These are phyloP conservation scores for Alethe castanea DNA, from an alignment of 2,113 vertebrate genomes.

Conservation along the genomic window DNA sequence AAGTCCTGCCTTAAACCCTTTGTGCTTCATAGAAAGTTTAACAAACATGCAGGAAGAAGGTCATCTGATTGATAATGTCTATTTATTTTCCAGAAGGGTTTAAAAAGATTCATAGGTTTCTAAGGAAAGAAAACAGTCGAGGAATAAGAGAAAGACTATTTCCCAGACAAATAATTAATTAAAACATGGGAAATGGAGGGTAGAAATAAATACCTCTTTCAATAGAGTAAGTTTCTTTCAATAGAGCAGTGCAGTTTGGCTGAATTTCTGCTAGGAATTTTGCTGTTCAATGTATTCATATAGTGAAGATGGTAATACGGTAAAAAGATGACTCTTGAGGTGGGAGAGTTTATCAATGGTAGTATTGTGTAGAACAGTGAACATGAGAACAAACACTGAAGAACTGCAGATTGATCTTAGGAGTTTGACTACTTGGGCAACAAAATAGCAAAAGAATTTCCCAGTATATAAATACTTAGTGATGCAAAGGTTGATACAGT, in stretches of 20 bases:
- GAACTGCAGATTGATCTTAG: background rate
- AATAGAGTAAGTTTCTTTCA: background rate
- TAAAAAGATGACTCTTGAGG: background rate
- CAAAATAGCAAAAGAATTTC: background rate
- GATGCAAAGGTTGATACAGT: background rate
- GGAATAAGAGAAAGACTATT: background rate
- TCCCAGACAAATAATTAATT: background rate
- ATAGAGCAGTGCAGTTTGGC: background rate
- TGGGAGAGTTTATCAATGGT: background rate
- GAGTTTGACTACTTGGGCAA: background rate
- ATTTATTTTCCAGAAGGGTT: background rate
- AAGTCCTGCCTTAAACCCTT: background rate
- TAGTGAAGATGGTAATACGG: background rate
- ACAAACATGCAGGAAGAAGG: background rate
- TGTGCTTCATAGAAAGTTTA: background rate
- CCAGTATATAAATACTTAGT: background rate
- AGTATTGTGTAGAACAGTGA: background rate
- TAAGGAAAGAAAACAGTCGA: background rate
- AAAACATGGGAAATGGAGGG: background rate
- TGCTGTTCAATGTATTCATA: background rate
- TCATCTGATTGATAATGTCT: background rate
- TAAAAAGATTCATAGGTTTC: background rate
- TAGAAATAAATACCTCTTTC: background rate
- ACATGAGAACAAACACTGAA: background rate
- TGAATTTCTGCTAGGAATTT: background rate